Conservation (phyloP, 2,113 vertebrate genomes). For the Monopterus albus region DNA sequence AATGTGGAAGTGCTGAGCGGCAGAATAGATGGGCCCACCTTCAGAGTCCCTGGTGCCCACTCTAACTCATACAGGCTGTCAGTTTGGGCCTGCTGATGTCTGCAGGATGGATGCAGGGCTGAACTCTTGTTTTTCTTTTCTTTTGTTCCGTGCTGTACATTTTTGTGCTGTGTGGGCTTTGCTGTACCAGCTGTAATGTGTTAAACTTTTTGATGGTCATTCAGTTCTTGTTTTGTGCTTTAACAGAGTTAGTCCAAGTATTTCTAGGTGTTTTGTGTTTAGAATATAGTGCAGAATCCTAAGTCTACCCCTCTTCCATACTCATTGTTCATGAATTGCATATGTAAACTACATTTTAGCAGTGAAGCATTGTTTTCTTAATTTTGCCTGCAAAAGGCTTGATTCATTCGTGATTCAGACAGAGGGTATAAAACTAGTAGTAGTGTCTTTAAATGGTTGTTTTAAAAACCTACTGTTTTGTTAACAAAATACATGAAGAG, state of each 20-base stretch:
- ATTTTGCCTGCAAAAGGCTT: too few species aligned
- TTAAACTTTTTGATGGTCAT: too few species aligned
- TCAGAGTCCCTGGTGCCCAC: constrained; percentile 55
- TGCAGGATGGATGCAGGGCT: constrained; percentile 43
- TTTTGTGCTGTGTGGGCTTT: constrained; percentile 23
- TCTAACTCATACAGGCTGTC: constrained; percentile 72
- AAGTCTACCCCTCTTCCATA: neutral
- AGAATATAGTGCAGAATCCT: neutral
- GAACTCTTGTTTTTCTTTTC: neutral
- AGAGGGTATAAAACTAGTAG: too few species aligned
- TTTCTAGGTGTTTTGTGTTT: neutral
- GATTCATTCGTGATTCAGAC: too few species aligned
- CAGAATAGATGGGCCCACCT: constrained; percentile 61
- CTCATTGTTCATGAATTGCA: neutral
- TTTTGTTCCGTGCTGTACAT: constrained; percentile 3
- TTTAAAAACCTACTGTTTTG: too few species aligned
- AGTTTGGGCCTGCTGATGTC: constrained; percentile 66
- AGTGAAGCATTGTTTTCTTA: neutral
- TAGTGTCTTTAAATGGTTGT: neutral
- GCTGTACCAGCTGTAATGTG: neutral
- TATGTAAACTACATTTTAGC: neutral
- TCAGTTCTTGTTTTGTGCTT: too few species aligned
- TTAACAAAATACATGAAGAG: too few species aligned
- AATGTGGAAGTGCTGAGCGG: constrained; percentile 74
- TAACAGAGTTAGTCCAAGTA: neutral